Percentiles rank a stretch among this genome's conserved stretches.
Conservation (phyloP, 2,797 vertebrate species). For the Orientallactaga sibirica region DNA sequence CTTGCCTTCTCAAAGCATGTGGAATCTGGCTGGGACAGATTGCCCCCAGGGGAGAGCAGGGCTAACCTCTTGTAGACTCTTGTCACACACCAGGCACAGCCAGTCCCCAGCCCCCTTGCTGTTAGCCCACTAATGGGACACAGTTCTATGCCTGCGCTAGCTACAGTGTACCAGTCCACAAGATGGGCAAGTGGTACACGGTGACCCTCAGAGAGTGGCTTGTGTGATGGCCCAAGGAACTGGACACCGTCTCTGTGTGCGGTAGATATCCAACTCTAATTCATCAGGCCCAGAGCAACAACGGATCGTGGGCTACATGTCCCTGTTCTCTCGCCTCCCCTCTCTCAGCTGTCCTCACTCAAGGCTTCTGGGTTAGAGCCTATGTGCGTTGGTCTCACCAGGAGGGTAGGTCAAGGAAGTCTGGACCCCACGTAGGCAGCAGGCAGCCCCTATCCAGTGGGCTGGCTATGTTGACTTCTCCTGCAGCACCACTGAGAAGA, state of each 20-base stretch:
- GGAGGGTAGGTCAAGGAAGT: rapidly evolving
- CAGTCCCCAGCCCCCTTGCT: neutral
- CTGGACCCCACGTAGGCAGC: neutral
- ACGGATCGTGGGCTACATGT: rapidly evolving
- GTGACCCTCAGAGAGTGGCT: too few relatives aligned
- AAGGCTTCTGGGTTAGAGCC: neutral
- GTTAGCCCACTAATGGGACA: rapidly evolving
- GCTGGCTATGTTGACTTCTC: neutral
- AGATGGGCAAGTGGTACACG: neutral
- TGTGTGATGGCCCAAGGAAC: neutral
- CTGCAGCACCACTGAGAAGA: neutral
- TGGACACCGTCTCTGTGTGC: neutral
- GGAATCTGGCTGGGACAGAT: neutral
- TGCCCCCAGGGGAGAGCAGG: neutral
- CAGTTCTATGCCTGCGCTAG: neutral
- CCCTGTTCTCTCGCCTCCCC: rapidly evolving
- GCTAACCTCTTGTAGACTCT: neutral
- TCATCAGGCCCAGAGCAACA: too few relatives aligned
- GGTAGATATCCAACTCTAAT: rapidly evolving
- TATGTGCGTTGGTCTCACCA: neutral
- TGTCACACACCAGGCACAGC: neutral
- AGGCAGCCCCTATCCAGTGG: neutral
- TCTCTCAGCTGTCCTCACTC: neutral
- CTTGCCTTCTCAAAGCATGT: neutral
- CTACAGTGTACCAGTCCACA: neutral